Conservation (phyloP, 1,140 invertebrate genomes). For the Aphaenogaster floridana region DNA sequence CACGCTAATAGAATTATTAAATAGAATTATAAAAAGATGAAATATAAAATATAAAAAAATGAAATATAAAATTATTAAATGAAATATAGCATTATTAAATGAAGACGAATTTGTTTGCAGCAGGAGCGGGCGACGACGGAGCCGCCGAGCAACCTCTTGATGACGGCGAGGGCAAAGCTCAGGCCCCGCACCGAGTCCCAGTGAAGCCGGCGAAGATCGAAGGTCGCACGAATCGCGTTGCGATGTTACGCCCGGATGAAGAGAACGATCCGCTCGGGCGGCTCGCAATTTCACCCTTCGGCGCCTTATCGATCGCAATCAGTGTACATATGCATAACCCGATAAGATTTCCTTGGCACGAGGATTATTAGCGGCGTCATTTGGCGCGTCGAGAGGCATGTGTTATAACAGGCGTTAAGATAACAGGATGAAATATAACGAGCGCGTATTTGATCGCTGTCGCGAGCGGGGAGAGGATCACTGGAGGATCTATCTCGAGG, state of each 20-base stretch:
- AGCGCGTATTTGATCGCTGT: conserved; percentile 10
- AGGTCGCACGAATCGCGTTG: not conserved
- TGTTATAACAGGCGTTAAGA: conserved; percentile 22
- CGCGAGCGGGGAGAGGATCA: not conserved
- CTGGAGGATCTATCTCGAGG: not conserved
- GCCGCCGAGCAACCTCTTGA: conserved; percentile 82
- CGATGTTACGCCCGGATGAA: not conserved
- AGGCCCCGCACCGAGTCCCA: conserved; percentile 84
- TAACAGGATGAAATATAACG: not conserved
- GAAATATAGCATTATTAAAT: not conserved
- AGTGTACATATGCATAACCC: conserved; percentile 55
- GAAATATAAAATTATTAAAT: no score
- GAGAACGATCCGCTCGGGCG: not conserved
- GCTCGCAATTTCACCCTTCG: conserved; percentile 35
- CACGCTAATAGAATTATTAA: not conserved
- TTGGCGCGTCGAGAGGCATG: not conserved
- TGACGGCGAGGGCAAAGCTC: conserved; percentile 85
- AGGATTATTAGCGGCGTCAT: conserved; percentile 30
- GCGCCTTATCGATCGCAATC: conserved; percentile 60
- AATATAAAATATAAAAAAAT: no score
- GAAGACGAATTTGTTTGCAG: conserved; percentile 62
- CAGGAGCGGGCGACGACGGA: conserved; percentile 80
- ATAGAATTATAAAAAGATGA: no score
- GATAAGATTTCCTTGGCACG: conserved; percentile 55
- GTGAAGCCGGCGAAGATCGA: conserved; percentile 71